phyloP scores from a whole-genome alignment of 2,888 invertebrate genomes.

The Drosophila nigritarsus region DNA sequence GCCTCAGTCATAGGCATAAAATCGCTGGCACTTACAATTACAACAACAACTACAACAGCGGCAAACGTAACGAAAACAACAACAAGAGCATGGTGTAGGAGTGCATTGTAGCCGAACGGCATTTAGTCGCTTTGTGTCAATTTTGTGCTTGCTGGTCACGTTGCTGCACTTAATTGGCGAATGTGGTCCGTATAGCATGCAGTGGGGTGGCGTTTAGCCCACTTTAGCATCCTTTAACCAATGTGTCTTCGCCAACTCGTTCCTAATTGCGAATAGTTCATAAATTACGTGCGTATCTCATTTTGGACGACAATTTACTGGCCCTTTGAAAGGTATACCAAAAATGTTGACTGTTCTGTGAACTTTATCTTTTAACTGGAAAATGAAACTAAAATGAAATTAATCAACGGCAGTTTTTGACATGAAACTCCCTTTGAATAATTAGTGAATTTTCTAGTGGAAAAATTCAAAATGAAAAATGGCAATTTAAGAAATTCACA shows the following conservation, averaged over 20 bases:
- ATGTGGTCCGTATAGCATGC: slow-evolving; percentile 41
- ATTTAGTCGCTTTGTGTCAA: slow-evolving; percentile 1
- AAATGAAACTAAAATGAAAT: neutral
- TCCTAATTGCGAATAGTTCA: slow-evolving; percentile 33
- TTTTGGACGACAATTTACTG: slow-evolving; percentile 2
- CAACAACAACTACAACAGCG: neutral
- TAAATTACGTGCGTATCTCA: slow-evolving; percentile 26
- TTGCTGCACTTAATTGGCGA: slow-evolving; percentile 74
- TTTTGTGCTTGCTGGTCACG: slow-evolving; percentile 69
- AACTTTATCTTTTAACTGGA: neutral
- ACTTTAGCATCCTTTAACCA: neutral
- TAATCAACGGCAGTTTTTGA: neutral
- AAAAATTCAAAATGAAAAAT: too few relatives aligned
- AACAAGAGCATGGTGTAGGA: neutral
- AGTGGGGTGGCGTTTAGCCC: neutral
- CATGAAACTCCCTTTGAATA: neutral
- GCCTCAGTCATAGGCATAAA: neutral
- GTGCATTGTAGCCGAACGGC: slow-evolving; percentile 8
- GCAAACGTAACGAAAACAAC: neutral
- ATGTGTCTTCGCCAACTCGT: slow-evolving; percentile 2
- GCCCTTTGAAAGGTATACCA: neutral
- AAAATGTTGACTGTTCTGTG: neutral
- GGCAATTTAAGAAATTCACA: neutral
- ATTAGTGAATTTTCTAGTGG: neutral
- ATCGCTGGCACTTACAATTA: slow-evolving; percentile 1